These are phyloP conservation scores for Patella ulyssiponensis DNA, from an alignment of 2,888 invertebrate species.

Conservation along the genomic window DNA sequence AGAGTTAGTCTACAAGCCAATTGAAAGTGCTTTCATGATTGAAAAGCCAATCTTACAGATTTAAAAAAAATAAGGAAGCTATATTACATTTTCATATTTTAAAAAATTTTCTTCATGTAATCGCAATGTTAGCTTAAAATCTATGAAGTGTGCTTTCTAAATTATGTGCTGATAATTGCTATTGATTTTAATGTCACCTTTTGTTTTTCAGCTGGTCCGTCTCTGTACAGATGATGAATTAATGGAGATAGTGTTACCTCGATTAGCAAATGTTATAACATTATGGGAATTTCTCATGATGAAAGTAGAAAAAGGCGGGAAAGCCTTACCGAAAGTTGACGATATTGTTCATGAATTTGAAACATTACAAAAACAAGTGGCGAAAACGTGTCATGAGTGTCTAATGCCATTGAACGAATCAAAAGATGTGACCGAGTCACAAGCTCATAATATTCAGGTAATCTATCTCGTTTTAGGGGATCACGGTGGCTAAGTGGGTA, in stretches of 20 bases:
- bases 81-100: too few species aligned
- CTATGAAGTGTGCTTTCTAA: too few species aligned
- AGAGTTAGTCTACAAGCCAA: too few species aligned
- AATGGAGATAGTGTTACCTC: constrained; percentile 73
- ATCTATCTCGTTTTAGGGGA: neutral
- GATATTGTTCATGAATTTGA: constrained; percentile 59
- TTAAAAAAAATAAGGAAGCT: too few species aligned
- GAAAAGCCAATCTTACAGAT: too few species aligned
- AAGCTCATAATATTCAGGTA: neutral
- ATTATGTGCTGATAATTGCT: too few species aligned
- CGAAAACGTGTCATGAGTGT: constrained; percentile 57
- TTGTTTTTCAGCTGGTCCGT: constrained; percentile 53
- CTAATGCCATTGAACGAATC: constrained; percentile 41
- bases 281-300: constrained; percentile 74
- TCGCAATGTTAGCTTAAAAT: too few species aligned
- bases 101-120: too few species aligned
- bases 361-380: constrained; percentile 54
- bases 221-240: constrained; percentile 71
- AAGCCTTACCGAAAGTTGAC: constrained; percentile 56
- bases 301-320: constrained; percentile 69
- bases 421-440: constrained; percentile 17
- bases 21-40: too few species aligned
- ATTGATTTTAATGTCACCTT: too few species aligned
- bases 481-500: neutral
- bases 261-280: constrained; percentile 71